Base-by-base conservation (phyloP, 2,113 vertebrate genomes). In the Sorex fumeus region DNA sequence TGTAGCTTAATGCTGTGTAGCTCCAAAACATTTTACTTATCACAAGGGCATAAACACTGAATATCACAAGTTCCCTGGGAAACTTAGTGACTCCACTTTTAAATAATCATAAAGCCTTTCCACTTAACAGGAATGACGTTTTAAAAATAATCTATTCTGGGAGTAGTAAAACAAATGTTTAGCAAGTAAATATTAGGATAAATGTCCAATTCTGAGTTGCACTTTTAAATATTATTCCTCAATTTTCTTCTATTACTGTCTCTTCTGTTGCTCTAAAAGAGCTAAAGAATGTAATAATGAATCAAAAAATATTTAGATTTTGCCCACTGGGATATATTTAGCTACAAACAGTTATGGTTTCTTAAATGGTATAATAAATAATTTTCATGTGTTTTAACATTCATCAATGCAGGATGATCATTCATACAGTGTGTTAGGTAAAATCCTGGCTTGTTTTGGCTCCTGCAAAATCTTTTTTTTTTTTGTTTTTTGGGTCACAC, bases 41-140 rank as follows among this genome's bases (percentile, higher is more conserved):
- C 57, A 79, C 75, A 93, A 36, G 57, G 3, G 27, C 32, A 67
- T 67, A 66, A 91, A 81, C 4, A 71, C 78, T 27, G 84, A 91
- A 60, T 83, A 84, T 96, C 87, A 90, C 70, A 94, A 70, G 93
- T 95, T 96, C 95, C 95, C 91, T 95, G 95, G 96, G 96, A 95
- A 95, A 96, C 94, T 82, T 84, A 91, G 86, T 72, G 70, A 88
- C 88, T 95, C 78, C 74, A 92, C 50, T 92, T 30, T 28, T 79
- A 88, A 92, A 95, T 91, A 84, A 93, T 94, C 88, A 79, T 62
- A 91, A 77, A 88, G 66, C 60, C 28, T 64, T 91, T 45, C 78
- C 74, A 94, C 66, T 43, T 57, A 87, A 94, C 74, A 77, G 90
- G 50, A 91, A 87, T 93, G 66, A 79, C 60, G 91, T 93, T 96